Base-by-base conservation (phyloP, 2,113 vertebrate genomes). In the Xenopus borealis region DNA sequence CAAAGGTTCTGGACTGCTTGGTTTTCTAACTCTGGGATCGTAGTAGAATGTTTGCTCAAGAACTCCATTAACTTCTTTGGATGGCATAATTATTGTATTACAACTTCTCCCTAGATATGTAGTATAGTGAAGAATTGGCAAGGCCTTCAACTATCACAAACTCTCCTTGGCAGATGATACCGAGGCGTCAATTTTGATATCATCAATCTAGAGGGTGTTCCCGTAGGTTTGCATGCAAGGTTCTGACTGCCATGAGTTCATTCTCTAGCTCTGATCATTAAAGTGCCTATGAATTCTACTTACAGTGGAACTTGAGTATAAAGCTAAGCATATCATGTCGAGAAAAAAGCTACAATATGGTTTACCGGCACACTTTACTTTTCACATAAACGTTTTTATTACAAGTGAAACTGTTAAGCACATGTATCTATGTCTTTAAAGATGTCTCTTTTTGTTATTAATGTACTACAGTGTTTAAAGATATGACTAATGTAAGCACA, bases 251-350 rank as follows among this genome's bases (percentile, higher is more conserved):
- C 53, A 55, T 12, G 47, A 16, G 14, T 50, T 50, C 47, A n/a
- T n/a, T 55, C 53, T 72, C 70, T 69, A 82, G 79, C 83, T 86
- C 87, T 78, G 78, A 84, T 46, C 85, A 82, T 82, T 89, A 75
- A 91, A 93, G 91, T 93, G 91, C 92, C 92, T 92, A 88, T 53
- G 69, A 88, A 87, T 89, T 81, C 80, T 18, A 46, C 17, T 55
- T 84, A 71, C 79, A 86, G 82, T 81, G 84, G 27, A 69, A 23
- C 67, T 88, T 83, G 83, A 86, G 83, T 81, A 81, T 69, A 81
- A 81, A 81, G 81, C 82, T 89, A 82, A 84, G 83, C 78, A 45
- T 82, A 81, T 77, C 17, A 0, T 86, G 23, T 27, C 23, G 23
- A 2, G 80, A 70, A 66, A 40, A 40, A n/a, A 7, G 47, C 10